Evolutionary conservation across 2,888 invertebrate genomes (phyloP), one percentile per base, ranked within the genome.

Genomic region (Drosophila dives): DNA sequence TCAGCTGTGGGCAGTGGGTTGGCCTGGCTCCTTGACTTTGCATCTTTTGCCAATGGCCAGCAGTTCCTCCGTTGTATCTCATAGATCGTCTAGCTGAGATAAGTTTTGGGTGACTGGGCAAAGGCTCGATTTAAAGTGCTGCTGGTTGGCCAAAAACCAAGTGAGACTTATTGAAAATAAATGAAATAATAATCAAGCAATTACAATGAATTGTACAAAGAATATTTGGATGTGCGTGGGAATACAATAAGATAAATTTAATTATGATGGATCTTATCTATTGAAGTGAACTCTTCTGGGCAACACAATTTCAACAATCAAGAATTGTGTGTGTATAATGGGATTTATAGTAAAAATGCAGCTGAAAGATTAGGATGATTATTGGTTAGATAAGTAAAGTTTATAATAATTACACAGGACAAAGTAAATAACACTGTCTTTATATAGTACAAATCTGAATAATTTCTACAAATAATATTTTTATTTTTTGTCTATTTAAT

Each of bases 151-250:
- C 45, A 49, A 50, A 50, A 69, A 48, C 50, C 32, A 80, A 86
- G 72, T 75, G 72, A 55, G 69, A 86, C 69, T 75, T 88, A 86
- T 90, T 62, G 83, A 53, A 64, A 88, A 79, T 90, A 69, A 90
- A 85, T 90, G 69, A 69, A 71, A 68, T 49, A 63, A 70, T 83
- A 83, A 83, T 83, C 77, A 59, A 50, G 51, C 83, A 90, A 90
- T 85, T 83, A 64, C 60, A 69, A 48, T 59, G 63, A 56, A 51
- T 29, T 49, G 42, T 63, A 60, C 20, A 60, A 49, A 32, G 23
- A 63, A 23, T 23, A 45, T 23, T 45, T 8, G 4, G 23, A 3
- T 15, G 11, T 49, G 38, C 73, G 86, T 87, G 86, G 80, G 86
- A 87, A 87, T 42, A 60, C 53, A 33, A 33, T 7, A n/a, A 32